Conservation (phyloP, 2,888 invertebrate species). For the Leptarthrus brevirostris region DNA sequence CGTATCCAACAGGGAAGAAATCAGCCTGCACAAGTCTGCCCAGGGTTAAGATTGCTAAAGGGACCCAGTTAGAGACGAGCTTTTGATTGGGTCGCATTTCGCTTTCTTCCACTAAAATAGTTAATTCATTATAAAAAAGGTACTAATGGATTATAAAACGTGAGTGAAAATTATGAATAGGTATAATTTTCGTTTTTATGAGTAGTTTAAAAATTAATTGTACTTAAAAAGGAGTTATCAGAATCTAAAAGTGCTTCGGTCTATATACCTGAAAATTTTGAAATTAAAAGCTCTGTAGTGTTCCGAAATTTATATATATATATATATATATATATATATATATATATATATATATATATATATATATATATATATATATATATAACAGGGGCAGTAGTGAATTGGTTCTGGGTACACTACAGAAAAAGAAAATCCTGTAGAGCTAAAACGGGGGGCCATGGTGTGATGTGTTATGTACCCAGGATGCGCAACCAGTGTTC, state of each 20-base stretch:
- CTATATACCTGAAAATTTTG: slow-evolving; percentile 7
- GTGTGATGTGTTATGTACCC: slow-evolving; percentile 18
- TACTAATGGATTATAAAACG: neutral
- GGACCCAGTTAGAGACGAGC: slow-evolving; percentile 55
- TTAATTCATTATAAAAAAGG: slow-evolving; percentile 1
- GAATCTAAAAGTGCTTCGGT: neutral
- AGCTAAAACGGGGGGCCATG: slow-evolving; percentile 4
- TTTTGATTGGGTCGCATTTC: slow-evolving; percentile 51
- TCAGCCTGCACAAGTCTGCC: slow-evolving; percentile 50
- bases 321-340: no score
- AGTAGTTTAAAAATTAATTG: no score
- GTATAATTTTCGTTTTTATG: neutral
- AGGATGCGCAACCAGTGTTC: slow-evolving; percentile 54
- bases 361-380: no score
- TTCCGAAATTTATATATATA: neutral
- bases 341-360: no score
- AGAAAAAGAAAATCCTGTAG: slow-evolving; percentile 4
- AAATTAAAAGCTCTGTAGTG: neutral
- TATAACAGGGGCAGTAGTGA: neutral
- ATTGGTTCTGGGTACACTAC: slow-evolving; percentile 12
- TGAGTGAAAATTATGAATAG: neutral
- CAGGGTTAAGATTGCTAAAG: slow-evolving; percentile 53
- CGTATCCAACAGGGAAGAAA: slow-evolving; percentile 3
- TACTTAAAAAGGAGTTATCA: no score
- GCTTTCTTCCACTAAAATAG: slow-evolving; percentile 14